A percentile compares a stretch with the other conserved stretches of the same genome.
These are phyloP conservation scores for Scolopax mira DNA, from an alignment of 2,113 vertebrate species.

Conservation along the genomic window DNA sequence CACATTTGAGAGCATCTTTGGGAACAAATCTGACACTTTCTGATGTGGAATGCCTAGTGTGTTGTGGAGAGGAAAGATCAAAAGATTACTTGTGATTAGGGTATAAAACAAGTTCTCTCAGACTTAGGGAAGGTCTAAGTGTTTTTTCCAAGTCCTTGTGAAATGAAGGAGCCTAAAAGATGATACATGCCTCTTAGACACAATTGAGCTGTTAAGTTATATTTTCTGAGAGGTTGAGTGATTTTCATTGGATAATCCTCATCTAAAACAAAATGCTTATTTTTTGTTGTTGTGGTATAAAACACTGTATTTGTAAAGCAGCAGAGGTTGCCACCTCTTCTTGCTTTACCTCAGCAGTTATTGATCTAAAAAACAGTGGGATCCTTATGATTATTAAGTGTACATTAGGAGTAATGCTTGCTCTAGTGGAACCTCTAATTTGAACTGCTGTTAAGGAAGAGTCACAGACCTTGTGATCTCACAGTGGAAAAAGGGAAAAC, in stretches of 20 bases:
- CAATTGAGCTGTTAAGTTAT: background rate
- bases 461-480: background rate
- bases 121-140: background rate
- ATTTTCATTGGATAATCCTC: background rate
- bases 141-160: background rate
- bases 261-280: background rate
- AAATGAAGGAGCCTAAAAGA: background rate
- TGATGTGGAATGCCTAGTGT: background rate
- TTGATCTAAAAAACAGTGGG: background rate
- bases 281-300: background rate
- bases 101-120: background rate
- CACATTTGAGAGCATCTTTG: background rate
- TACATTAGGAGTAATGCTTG: background rate
- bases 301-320: background rate
- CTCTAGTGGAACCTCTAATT: background rate
- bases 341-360: background rate
- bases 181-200: background rate
- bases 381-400: background rate
- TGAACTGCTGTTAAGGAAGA: background rate
- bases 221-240: background rate
- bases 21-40: background rate
- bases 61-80: background rate
- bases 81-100: background rate
- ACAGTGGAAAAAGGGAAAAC: background rate
- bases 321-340: background rate